These are phyloP conservation scores for Serripes groenlandicus DNA, from an alignment of 2,888 invertebrate species.

Conservation along the genomic window DNA sequence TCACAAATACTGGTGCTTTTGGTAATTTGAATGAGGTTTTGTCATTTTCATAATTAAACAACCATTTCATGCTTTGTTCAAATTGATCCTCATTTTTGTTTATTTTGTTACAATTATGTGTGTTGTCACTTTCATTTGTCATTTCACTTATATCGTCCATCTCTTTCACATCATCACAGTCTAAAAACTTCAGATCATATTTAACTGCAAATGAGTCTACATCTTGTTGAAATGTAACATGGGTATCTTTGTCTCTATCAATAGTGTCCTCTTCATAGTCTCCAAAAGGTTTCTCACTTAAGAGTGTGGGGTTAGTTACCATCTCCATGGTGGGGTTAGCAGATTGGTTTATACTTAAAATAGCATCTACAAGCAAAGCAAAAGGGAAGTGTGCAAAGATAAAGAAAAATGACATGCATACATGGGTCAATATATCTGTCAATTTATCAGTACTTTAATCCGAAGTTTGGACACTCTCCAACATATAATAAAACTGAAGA, in stretches of 20 bases:
- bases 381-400: neutral
- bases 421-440: too few species aligned
- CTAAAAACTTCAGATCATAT: neutral
- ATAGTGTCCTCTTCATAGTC: neutral
- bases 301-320: neutral
- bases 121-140: neutral
- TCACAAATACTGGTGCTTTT: neutral
- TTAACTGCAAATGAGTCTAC: neutral
- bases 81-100: neutral
- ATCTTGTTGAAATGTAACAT: neutral
- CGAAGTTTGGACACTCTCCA: too few species aligned
- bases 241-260: neutral
- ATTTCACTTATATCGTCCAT: neutral
- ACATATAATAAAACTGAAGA: too few species aligned
- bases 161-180: constrained; percentile 12
- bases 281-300: neutral
- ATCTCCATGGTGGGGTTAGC: constrained; percentile 4
- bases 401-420: neutral
- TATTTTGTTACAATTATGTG: neutral
- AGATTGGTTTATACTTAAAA: neutral
- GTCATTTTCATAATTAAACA: too few species aligned
- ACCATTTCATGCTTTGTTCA: neutral
- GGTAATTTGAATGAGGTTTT: neutral
- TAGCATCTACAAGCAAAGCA: constrained; percentile 33
- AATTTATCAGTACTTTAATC: too few species aligned